phyloP scores from a whole-genome alignment of 2,888 invertebrate genomes.

The Ceramica pisi region DNA sequence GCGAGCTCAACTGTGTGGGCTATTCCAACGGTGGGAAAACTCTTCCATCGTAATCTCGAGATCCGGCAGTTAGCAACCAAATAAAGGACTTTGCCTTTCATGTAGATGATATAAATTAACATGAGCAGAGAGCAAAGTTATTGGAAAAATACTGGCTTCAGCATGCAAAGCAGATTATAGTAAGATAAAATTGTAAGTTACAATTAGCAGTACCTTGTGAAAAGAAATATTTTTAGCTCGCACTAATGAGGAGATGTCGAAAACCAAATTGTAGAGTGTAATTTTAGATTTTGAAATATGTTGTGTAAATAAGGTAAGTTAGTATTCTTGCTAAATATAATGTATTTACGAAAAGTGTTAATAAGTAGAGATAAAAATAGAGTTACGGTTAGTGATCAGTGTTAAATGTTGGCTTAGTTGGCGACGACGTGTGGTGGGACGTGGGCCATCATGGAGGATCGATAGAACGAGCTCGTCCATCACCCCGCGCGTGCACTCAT shows the following conservation, averaged over 20 bases:
- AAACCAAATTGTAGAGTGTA: constrained; percentile 22
- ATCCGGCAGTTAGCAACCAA: constrained; percentile 22
- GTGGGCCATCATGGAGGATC: constrained; percentile 35
- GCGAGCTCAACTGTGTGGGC: not conserved
- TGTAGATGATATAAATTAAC: constrained; percentile 16
- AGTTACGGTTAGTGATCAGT: constrained; percentile 8
- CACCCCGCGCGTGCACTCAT: constrained; percentile 5
- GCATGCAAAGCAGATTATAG: constrained; percentile 6
- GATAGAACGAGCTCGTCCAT: constrained; percentile 44
- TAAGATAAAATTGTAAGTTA: constrained; percentile 23
- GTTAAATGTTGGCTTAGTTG: constrained; percentile 3
- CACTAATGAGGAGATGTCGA: constrained; percentile 38
- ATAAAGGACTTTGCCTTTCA: not conserved
- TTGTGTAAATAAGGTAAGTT: constrained; percentile 28
- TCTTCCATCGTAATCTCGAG: not conserved
- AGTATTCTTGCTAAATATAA: not conserved
- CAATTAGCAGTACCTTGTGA: constrained; percentile 28
- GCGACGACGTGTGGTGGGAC: constrained; percentile 8
- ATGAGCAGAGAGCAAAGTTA: not conserved
- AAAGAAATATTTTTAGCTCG: constrained; percentile 40
- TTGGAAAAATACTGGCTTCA: constrained; percentile 28
- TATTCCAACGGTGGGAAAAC: not conserved
- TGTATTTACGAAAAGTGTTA: constrained; percentile 12
- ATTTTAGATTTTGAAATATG: constrained; percentile 45
- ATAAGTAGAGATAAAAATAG: constrained; percentile 10